Base-by-base conservation (phyloP, 2,797 vertebrate genomes). In the Catostomus latipinnis region DNA sequence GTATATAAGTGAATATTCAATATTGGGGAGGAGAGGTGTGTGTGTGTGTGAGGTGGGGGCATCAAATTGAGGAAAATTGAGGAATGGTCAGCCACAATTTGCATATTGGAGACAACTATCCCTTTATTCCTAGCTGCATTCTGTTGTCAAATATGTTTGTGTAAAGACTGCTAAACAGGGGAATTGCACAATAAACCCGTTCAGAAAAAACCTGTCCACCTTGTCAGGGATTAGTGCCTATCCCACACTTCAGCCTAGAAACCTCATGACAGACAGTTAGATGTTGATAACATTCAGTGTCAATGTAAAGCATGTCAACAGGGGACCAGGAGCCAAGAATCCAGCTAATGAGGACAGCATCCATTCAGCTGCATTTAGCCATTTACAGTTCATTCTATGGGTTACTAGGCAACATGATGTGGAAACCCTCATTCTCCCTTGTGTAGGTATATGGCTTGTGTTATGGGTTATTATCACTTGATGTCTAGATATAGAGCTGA, bases 391-490 rank as follows among this genome's bases (percentile, higher is more conserved):
- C 61, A 4, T 65, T 60, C 14, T 63, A 66, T 56, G 16, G 61
- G 61, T 79, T 79, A 79, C 77, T 65, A 72, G 45, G 52, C 77
- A 72, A 79, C 52, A 65, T 79, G 6, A 72, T 56, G 34, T 34
- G 34, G 9, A 63, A 56, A 72, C 57, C 3, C 16, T 54, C 5
- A 48, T 72, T 72, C 50, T n/a, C 43, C 13, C 0, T 52, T 72
- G 60, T 43, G 53, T 57, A 63, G 45, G 34, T 34, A 34, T 34
- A 34, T 34, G 34, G 34, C 34, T 34, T 34, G 34, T 69, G 18
- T 52, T 45, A 45, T 53, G 22, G 69, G n/a, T 45, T 62, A 52
- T 48, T 14, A 34, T 34, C 34, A 34, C 34, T 34, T 34, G 34
- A 58, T 14, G 2, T 46, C 60, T 66, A 18, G 16, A 57, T 46